These are phyloP conservation scores for Xiphorhynchus erythropygius DNA, from an alignment of 2,797 vertebrate genomes.

Conservation along the genomic window DNA sequence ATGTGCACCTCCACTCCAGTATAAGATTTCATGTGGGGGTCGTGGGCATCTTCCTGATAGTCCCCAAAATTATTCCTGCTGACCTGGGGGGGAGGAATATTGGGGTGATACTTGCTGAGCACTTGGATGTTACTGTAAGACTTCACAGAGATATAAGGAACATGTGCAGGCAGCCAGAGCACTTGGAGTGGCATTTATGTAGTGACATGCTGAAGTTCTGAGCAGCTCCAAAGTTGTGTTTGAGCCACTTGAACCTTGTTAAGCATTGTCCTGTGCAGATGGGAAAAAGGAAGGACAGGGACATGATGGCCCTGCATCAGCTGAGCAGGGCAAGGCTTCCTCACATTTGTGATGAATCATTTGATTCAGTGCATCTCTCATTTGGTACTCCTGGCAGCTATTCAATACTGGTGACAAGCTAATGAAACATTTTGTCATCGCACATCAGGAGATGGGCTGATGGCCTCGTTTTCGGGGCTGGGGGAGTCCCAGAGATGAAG, in stretches of 20 bases:
- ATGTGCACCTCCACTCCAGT: fast-evolving
- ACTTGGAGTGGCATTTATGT: background rate
- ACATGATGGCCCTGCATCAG: background rate
- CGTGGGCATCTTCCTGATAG: background rate
- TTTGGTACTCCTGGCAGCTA: background rate
- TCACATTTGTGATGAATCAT: background rate
- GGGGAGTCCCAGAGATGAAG: background rate
- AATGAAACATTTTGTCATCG: background rate
- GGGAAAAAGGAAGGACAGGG: background rate
- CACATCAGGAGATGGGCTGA: background rate
- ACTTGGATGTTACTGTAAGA: background rate
- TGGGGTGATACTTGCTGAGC: background rate
- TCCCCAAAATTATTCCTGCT: background rate
- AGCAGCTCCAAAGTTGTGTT: background rate
- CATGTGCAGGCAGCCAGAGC: background rate
- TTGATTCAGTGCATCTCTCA: background rate
- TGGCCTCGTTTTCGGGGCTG: background rate
- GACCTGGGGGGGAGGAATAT: background rate
- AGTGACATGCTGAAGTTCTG: background rate
- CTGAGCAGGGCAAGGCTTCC: background rate
- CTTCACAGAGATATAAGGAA: background rate
- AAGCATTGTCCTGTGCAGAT: background rate
- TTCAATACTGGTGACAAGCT: background rate
- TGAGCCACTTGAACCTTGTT: background rate
- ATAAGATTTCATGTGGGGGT: background rate